Conservation (phyloP, 2,888 invertebrate species). For the Stramonita haemastoma region DNA sequence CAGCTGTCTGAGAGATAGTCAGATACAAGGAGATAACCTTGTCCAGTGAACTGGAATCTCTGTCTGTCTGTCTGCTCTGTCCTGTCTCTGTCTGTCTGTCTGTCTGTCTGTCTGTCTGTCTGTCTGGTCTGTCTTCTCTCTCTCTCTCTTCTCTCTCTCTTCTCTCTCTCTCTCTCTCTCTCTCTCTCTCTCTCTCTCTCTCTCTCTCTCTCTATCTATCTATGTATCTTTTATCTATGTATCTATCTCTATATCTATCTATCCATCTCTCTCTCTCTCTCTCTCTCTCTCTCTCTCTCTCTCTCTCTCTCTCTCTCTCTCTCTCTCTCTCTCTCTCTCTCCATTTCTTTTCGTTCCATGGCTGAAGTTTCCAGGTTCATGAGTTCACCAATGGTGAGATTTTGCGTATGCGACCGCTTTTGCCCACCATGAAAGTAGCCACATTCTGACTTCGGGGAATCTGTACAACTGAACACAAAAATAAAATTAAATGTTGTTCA, state of each 20-base stretch:
- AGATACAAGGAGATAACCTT: too few relatives aligned
- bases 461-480: too few relatives aligned
- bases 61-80: too few relatives aligned
- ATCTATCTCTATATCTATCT: background rate
- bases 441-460: too few relatives aligned
- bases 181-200: background rate
- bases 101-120: constrained; percentile 1
- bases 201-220: background rate
- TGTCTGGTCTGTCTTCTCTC: background rate
- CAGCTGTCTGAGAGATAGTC: too few relatives aligned
- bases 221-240: background rate
- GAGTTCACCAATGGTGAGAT: too few relatives aligned
- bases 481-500: too few relatives aligned
- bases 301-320: background rate
- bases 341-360: too few relatives aligned
- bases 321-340: background rate
- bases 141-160: background rate
- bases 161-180: constrained; percentile 11
- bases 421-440: too few relatives aligned
- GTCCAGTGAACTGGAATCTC: too few relatives aligned
- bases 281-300: background rate
- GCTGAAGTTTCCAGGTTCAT: too few relatives aligned
- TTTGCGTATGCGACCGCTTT: too few relatives aligned
- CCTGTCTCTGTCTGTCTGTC: background rate
- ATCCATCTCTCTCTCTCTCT: background rate